Evolutionary conservation across 2,888 invertebrate genomes (phyloP), one percentile per base, ranked within the genome.

Genomic region (Smittia aterrima): DNA sequence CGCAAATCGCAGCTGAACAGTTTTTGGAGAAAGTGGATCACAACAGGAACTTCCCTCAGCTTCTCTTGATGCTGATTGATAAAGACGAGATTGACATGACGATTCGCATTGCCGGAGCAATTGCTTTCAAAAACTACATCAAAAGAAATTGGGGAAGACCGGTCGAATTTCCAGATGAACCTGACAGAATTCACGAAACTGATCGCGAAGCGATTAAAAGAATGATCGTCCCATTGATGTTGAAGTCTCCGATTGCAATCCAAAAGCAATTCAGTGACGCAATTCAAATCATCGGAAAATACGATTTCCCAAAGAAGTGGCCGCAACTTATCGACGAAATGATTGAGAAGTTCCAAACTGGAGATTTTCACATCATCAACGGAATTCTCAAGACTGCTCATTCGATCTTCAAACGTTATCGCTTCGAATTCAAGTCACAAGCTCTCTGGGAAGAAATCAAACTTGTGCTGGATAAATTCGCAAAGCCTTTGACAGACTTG

Each of bases 281-380:
- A 0, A 93, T 98, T 53, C 93, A 95, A 77, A 94, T 96, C 25
- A 97, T 98, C 75, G 98, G 98, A n/a, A 91, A 92, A 80, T 90
- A 92, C 78, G 99, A 99, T 84, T 99, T 99, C 81, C 99, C 99
- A 0, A 89, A 91, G 76, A 94, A 96, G 81, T 99, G 99, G 99
- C 96, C 95, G 0, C 90, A 91, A 76, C 87, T 99, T 1, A 91
- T 99, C 25, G 88, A 92, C 40, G 92, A 96, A 81, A 94, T 99
- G 93, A 93, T 98, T 11, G 90, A 91, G 66, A 95, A 96, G 80
- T 96, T 98, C 82, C 87, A 88, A 58, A 90, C 92, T 75, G 93
- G 95, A 58, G 96, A 98, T 82, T 96, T 98, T 81, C 91, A 95
- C 81, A 86, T 96, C 0, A 96, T 98, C 76, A 96, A 98, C 81